phyloP scores from a whole-genome alignment of 2,888 invertebrate species.

The Scrobipalpa costella region DNA sequence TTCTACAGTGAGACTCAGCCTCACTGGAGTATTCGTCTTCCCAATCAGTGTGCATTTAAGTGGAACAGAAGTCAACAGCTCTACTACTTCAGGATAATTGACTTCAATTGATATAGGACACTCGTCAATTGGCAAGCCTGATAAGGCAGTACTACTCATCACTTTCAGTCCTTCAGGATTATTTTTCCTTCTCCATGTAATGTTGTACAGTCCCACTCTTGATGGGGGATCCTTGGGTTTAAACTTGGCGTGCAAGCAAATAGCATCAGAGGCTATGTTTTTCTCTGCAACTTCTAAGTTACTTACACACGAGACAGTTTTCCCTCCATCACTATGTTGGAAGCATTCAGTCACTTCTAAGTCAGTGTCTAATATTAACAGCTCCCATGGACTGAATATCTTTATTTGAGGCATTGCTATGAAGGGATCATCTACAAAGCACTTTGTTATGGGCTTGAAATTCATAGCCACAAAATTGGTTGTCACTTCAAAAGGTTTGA shows the following conservation, averaged over 20 bases:
- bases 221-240: slow-evolving; percentile 69
- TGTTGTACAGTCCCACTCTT: slow-evolving; percentile 72
- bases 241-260: slow-evolving; percentile 66
- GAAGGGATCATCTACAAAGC: slow-evolving; percentile 85
- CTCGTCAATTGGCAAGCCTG: slow-evolving; percentile 81
- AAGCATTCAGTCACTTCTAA: slow-evolving; percentile 82
- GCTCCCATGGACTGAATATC: slow-evolving; percentile 86
- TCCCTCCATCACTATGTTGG: slow-evolving; percentile 54
- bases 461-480: slow-evolving; percentile 84
- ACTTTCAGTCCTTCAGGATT: slow-evolving; percentile 56
- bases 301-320: slow-evolving; percentile 62
- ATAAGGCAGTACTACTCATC: slow-evolving; percentile 80
- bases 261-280: slow-evolving; percentile 69
- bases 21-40: slow-evolving; percentile 85
- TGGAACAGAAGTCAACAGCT: slow-evolving; percentile 86
- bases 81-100: slow-evolving; percentile 87
- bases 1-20: slow-evolving; percentile 88
- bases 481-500: slow-evolving; percentile 86
- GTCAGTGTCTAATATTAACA: slow-evolving; percentile 83
- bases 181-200: slow-evolving; percentile 67
- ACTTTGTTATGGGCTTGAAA: slow-evolving; percentile 84
- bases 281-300: slow-evolving; percentile 67
- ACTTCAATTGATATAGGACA: slow-evolving; percentile 83
- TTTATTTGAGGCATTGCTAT: slow-evolving; percentile 85
- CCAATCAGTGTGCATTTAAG: slow-evolving; percentile 87